Evolutionary conservation across 2,888 invertebrate species (phyloP), one percentile per base, ranked within the genome.

Genomic region (Pseudococcus jackbeardsleyi): DNA sequence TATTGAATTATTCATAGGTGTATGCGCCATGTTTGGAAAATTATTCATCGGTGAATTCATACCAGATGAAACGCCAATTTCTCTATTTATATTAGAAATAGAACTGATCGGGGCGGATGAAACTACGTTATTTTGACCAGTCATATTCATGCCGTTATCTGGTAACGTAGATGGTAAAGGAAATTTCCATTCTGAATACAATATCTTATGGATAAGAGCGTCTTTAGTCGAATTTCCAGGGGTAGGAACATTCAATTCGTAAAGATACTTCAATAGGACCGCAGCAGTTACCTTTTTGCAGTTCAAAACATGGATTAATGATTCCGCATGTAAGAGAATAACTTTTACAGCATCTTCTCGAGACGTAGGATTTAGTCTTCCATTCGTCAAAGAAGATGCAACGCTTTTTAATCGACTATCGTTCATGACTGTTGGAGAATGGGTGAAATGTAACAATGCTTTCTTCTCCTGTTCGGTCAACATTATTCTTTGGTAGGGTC

Each of bases 211-310:
- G 12, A 88, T 8, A n/a, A 88, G 50, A 9, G n/a, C 15, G n/a
- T 88, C 88, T 88, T 88, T 88, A 50, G n/a, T 19, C 0, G 88
- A 39, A 39, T 39, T 54, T 82, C 88, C 88, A 8, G 88, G 54
- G 9, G 79, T 42, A n/a, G 88, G 54, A 8, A 48, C 82, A 26
- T 79, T 79, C 33, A 88, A 33, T 2, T 26, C 33, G 17, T 82
- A 11, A n/a, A 88, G 54, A 59, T 88, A 88, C 15, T 88, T 79
- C 19, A 88, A 42, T 12, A 88, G 50, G 2, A 50, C n/a, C 4
- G 79, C 8, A 7, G 50, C 19, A 46, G 48, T 88, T 4, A 88
- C 19, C 82, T 77, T 79, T 33, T 54, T 79, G 17, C 11, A n/a
- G n/a, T 19, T 54, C n/a, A 88, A 0, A 12, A 88, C 5, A 5